A percentile compares a stretch with the other conserved stretches of the same genome.
These are phyloP conservation scores for Hycleus phaleratus DNA, from an alignment of 1,140 invertebrate species.

Conservation along the genomic window DNA sequence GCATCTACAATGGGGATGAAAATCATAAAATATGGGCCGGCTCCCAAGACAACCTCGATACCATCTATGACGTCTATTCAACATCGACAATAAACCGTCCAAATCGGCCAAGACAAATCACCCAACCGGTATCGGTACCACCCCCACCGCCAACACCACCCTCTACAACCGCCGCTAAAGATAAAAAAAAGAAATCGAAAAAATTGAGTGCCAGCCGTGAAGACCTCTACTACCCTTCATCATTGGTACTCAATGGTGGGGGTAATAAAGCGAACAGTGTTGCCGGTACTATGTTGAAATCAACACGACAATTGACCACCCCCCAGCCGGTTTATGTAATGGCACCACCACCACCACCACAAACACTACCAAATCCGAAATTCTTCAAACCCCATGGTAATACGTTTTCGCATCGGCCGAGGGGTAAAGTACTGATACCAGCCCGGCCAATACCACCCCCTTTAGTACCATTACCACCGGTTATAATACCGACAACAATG, in stretches of 20 bases:
- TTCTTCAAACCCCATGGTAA: constrained; percentile 39
- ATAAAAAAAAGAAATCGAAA: constrained; percentile 50
- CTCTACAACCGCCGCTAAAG: constrained; percentile 35
- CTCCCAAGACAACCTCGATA: constrained; percentile 63
- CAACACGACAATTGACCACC: constrained; percentile 25
- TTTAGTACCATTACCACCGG: constrained; percentile 34
- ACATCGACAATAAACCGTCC: constrained; percentile 67
- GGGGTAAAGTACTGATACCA: constrained; percentile 39
- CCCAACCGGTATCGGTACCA: constrained; percentile 66
- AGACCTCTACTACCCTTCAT: constrained; percentile 41
- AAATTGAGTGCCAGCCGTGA: constrained; percentile 44
- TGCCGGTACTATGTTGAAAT: constrained; percentile 39
- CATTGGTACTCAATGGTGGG: constrained; percentile 34
- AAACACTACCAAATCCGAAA: constrained; percentile 39
- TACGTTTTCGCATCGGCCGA: constrained; percentile 33
- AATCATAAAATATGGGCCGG: constrained; percentile 91
- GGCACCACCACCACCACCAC: constrained; percentile 32
- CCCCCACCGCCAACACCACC: constrained; percentile 51
- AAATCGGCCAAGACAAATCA: constrained; percentile 68
- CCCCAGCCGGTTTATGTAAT: constrained; percentile 40
- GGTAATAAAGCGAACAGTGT: constrained; percentile 37
- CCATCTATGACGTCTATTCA: constrained; percentile 63
- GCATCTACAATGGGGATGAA: constrained; percentile 78
- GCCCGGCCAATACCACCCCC: constrained; percentile 39
- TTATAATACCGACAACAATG: constrained; percentile 34